Base-by-base conservation (phyloP, 2,888 invertebrate genomes). In the Lepidocyrtinus sp. region DNA sequence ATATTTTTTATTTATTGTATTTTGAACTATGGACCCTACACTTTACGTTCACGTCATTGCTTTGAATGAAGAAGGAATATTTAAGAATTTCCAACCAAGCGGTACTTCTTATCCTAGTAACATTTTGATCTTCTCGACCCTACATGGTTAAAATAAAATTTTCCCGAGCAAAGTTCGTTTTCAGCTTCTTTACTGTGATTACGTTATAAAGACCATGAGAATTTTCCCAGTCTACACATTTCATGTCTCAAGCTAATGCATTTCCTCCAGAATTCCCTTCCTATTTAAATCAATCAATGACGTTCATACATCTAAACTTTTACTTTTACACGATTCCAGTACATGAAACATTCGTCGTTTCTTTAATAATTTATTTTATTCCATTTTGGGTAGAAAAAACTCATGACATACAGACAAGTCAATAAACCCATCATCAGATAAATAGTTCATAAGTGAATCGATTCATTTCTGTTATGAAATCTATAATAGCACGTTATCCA, bases 21-120 rank as follows among this genome's bases (percentile, higher is more conserved):
- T 70, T 45, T 67, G 67, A 17, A 75, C 75, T 70, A 45, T 75
- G 75, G 2, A 67, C 75, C 69, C 75, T 75, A 22, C 26, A 7
- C 62, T 17, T 26, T 1, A 63, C 17, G 3, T 69, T 24, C n/a
- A n/a, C n/a, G n/a, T n/a, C 36, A 36, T 36, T 55, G 2, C n/a
- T 17, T 12, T 72, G 73, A 73, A 73, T 75, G 75, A 61, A 46
- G 19, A 67, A 36, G 15, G 22, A 17, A 67, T n/a, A n/a, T n/a
- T n/a, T n/a, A n/a, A n/a, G 3, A 17, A n/a, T 69, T 25, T 69
- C 5, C 9, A 22, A 21, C 27, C 46, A 67, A 22, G 3, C n/a
- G n/a, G 9, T 55, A 55, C 5, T 5, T 55, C 17, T 55, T 55
- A n/a, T 55, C 5, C 55, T 15, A 45, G 7, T 2, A 55, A 69